Conservation (phyloP, 2,888 invertebrate species). For the Uropetala carovei region DNA sequence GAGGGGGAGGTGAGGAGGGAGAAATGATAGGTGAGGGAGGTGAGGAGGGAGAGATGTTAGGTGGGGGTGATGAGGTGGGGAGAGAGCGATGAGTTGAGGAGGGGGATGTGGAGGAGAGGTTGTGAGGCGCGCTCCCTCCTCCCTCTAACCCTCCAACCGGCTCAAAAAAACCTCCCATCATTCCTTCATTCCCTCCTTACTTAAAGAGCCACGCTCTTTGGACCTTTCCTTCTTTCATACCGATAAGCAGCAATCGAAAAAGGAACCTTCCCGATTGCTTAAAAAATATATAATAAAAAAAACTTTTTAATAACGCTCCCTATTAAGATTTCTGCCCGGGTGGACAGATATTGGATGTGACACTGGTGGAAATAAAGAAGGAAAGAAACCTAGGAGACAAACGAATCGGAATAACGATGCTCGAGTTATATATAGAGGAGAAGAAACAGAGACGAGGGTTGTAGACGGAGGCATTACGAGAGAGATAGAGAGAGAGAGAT, state of each 20-base stretch:
- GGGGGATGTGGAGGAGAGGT: too few species aligned
- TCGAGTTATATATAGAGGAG: background rate
- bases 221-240: background rate
- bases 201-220: background rate
- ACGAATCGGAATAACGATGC: conserved; percentile 2
- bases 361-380: background rate
- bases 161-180: too few species aligned
- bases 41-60: background rate
- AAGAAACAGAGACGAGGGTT: too few species aligned
- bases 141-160: background rate
- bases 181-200: background rate
- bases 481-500: too few species aligned
- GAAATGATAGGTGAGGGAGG: background rate
- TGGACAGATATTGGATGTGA: background rate
- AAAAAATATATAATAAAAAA: background rate
- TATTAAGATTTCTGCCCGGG: conserved; percentile 1
- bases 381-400: background rate
- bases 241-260: conserved; percentile 24
- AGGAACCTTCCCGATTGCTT: background rate
- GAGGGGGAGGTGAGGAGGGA: background rate
- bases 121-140: background rate
- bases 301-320: conserved; percentile 19
- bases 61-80: too few species aligned
- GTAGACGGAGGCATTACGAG: too few species aligned
- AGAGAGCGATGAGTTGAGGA: background rate